Evolutionary conservation across 2,888 invertebrate species (phyloP).

Genomic region (Diaphora mendica): DNA sequence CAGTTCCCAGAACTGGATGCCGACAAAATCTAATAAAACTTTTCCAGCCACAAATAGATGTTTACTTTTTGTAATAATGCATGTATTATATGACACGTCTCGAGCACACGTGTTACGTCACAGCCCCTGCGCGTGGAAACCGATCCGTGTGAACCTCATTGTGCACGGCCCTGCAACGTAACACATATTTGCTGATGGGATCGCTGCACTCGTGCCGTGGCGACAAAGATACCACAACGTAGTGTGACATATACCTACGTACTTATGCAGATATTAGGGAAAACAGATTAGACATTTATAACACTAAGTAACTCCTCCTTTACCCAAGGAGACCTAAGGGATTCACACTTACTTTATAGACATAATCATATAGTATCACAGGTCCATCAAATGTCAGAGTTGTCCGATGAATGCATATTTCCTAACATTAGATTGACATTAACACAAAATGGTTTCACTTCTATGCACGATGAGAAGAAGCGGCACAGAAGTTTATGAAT

Average conservation of each 20-base stretch:
- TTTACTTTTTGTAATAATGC: background rate
- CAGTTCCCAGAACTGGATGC: background rate
- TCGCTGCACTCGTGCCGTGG: background rate
- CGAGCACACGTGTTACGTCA: background rate
- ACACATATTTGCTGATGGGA: background rate
- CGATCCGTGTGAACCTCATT: slow-evolving; percentile 40
- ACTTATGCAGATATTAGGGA: background rate
- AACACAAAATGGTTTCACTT: background rate
- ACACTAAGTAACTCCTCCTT: background rate
- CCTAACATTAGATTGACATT: background rate
- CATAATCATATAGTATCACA: too few species aligned
- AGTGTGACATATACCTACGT: background rate
- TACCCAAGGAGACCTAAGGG: too few species aligned
- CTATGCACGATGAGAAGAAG: background rate
- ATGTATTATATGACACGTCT: background rate
- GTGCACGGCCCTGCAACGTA: slow-evolving; percentile 7
- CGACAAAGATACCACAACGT: background rate
- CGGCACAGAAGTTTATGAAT: background rate
- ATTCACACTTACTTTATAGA: too few species aligned
- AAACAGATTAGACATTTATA: background rate
- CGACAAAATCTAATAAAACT: background rate
- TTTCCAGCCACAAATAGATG: background rate
- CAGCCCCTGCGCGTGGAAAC: slow-evolving; percentile 31
- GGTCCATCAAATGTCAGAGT: background rate
- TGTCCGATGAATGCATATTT: background rate